Evolutionary conservation across 2,888 invertebrate species (phyloP).

Genomic region (Eilema griseolum): DNA sequence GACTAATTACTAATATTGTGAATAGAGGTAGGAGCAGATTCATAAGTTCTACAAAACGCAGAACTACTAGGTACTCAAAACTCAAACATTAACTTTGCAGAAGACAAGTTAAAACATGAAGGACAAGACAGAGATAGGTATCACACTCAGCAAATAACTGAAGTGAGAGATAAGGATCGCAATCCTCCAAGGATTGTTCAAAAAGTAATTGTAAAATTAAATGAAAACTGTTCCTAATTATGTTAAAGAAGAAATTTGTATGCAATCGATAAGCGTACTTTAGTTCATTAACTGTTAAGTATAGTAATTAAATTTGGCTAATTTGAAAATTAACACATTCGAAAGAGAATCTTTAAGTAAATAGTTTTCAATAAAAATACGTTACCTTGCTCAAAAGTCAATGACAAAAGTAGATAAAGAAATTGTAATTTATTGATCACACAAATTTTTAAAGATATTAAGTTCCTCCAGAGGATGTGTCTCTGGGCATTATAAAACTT

Average conservation of each 20-base stretch:
- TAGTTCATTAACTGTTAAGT: constrained; percentile 32
- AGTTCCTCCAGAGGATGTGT: too few species aligned
- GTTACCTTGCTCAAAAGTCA: background rate
- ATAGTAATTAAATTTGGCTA: constrained; percentile 25
- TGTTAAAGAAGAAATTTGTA: constrained; percentile 45
- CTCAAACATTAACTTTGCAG: constrained; percentile 23
- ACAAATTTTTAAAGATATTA: too few species aligned
- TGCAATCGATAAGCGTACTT: constrained; percentile 40
- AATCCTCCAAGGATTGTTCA: constrained; percentile 35
- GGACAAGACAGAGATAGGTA: constrained; percentile 35
- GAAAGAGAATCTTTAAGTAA: constrained; percentile 3
- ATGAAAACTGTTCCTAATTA: constrained; percentile 36
- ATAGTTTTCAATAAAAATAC: background rate
- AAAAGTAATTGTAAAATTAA: constrained; percentile 33
- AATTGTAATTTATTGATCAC: background rate
- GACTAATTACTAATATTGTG: too few species aligned
- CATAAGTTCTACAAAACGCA: too few species aligned
- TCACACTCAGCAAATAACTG: constrained; percentile 38
- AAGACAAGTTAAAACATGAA: constrained; percentile 25
- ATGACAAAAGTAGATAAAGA: background rate
- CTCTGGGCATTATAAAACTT: too few species aligned
- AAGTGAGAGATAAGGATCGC: constrained; percentile 32
- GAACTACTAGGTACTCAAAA: constrained; percentile 12
- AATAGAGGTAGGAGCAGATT: too few species aligned
- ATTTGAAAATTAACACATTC: constrained; percentile 21